Evolutionary conservation across 2,797 vertebrate species (phyloP), one percentile per base, ranked within the genome.

Genomic region (Diglossa cyanea): DNA sequence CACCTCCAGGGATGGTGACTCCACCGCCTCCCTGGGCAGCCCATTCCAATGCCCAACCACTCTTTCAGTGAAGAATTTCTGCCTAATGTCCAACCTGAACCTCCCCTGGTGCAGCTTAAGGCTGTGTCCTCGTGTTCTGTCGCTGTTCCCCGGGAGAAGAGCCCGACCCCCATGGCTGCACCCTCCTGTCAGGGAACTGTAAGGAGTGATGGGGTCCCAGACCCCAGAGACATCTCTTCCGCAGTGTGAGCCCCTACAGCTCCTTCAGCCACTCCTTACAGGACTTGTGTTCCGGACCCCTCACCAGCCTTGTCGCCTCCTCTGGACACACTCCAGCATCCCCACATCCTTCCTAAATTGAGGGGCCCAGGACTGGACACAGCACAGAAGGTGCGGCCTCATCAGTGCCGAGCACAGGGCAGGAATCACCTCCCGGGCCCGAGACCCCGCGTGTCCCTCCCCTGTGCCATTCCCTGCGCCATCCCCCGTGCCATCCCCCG

Each of bases 351-450:
- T 47, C 35, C 76, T 28, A 21, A 39, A 9, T 0, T 11, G 62
- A 2, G 17, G 13, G 21, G 3, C 1, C 51, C 51, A 18, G 51
- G 16, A 14, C 62, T 9, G 51, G 62, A 7, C 51, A 47, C 54
- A 16, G 31, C 45, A 17, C 45, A 13, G 10, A 4, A 35, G 77
- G 10, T 4, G 35, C 3, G 1, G 12, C 44, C 31, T 4, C 5
- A 5, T 5, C 47, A 21, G 47, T 3, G 26, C 39, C 2, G 6
- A 26, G n/a, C 1, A 5, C n/a, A 21, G 18, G 2, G 17, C 5
- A 53, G 39, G 11, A 53, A 23, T 37, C 78, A 1, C 37, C 7
- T 9, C 24, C 33, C 21, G 6, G 18, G 14, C 9, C 70, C 12
- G 54, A 11, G 7, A 13, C 13, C 12, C 19, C 14, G 7, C n/a